A percentile compares a stretch with the other conserved stretches of the same genome.
Conservation (phyloP, 2,888 invertebrate genomes). For the Carpatolechia fugitivella region DNA sequence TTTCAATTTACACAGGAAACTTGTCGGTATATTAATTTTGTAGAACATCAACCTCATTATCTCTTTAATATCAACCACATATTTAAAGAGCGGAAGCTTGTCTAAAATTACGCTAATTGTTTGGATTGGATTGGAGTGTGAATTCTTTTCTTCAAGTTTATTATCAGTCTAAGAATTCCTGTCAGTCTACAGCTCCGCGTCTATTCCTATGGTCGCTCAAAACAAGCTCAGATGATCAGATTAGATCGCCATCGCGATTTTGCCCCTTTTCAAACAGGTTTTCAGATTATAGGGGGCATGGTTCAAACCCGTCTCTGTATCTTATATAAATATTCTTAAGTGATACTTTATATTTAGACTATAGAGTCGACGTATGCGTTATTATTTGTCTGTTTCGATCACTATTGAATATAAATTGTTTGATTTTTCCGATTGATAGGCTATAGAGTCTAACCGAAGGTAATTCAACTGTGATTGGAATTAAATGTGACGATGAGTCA, state of each 20-base stretch:
- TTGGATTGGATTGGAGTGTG: no score
- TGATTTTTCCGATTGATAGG: background rate
- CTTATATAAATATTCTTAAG: constrained; percentile 17
- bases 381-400: background rate
- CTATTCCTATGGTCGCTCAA: constrained; percentile 33
- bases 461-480: background rate
- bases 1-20: background rate
- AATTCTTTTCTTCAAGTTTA: no score
- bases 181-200: constrained; percentile 12
- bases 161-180: no score
- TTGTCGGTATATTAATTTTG: no score
- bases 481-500: background rate
- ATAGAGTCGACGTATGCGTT: background rate
- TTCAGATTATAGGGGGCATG: constrained; percentile 37
- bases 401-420: background rate
- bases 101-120: no score
- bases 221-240: constrained; percentile 65
- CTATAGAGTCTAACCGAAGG: background rate
- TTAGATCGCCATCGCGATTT: constrained; percentile 64
- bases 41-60: no score
- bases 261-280: constrained; percentile 53
- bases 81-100: no score
- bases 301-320: constrained; percentile 40
- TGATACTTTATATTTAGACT: constrained; percentile 8
- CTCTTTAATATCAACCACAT: no score